Evolutionary conservation across 2,888 invertebrate genomes (phyloP).

Genomic region (Tenodera sinensis): DNA sequence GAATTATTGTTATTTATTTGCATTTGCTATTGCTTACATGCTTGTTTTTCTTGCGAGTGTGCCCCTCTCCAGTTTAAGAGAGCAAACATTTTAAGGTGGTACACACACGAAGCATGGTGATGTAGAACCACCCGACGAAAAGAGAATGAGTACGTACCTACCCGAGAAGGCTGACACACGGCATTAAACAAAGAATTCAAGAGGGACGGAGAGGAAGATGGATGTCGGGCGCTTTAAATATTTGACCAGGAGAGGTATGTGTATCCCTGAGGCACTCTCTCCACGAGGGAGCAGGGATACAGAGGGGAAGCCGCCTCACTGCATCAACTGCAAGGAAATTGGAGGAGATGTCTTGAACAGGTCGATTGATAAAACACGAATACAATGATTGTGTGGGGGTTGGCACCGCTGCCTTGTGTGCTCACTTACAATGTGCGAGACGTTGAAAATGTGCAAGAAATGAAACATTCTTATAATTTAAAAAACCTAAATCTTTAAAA

Average conservation of each 20-base stretch:
- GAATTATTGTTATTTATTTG: too few species aligned
- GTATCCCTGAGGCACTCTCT: not conserved
- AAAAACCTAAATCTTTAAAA: too few species aligned
- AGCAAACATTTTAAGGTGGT: too few species aligned
- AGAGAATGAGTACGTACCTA: not conserved
- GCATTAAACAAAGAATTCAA: conserved; percentile 1
- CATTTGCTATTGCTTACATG: too few species aligned
- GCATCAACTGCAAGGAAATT: not conserved
- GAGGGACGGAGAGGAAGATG: not conserved
- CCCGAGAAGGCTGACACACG: not conserved
- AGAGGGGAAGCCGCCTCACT: not conserved
- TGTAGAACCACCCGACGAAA: not conserved
- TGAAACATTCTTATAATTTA: too few species aligned
- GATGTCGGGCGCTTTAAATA: conserved; percentile 16
- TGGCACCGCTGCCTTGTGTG: too few species aligned
- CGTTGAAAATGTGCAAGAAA: too few species aligned
- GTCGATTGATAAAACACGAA: not conserved
- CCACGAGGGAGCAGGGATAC: not conserved
- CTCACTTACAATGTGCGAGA: too few species aligned
- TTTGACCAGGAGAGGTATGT: conserved; percentile 9
- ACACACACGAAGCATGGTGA: not conserved
- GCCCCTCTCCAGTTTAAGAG: too few species aligned
- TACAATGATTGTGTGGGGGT: not conserved
- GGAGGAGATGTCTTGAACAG: not conserved
- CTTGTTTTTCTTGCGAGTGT: too few species aligned